Evolutionary conservation across 2,113 vertebrate species (phyloP).

Genomic region (Lepisosteus oculatus): DNA sequence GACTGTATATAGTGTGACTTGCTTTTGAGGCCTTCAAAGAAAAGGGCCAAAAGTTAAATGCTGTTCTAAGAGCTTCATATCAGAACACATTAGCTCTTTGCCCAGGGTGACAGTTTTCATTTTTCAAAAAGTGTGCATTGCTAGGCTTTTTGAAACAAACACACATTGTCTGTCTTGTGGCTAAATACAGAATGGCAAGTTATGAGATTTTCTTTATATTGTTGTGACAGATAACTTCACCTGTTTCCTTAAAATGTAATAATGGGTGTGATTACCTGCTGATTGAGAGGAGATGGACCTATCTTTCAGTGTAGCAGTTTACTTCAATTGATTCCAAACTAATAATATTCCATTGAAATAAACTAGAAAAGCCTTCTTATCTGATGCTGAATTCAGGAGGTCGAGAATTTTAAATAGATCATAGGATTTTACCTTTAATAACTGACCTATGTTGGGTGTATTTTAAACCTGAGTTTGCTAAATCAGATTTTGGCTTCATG

Average conservation of each 20-base stretch:
- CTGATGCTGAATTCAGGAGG: too few relatives aligned
- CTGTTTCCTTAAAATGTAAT: neutral
- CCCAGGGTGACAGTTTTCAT: constrained; percentile 31
- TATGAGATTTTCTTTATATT: constrained; percentile 11
- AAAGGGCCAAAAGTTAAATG: constrained; percentile 32
- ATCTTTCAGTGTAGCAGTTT: neutral
- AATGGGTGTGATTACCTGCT: neutral
- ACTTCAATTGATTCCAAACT: neutral
- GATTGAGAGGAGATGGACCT: neutral
- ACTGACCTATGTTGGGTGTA: too few relatives aligned
- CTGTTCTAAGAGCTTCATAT: constrained; percentile 15
- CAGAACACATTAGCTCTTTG: constrained; percentile 21
- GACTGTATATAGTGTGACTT: constrained; percentile 20
- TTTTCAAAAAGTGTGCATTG: constrained; percentile 15
- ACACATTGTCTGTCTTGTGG: neutral
- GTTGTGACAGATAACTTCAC: constrained; percentile 5
- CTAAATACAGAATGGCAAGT: constrained; percentile 22
- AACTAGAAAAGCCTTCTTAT: too few relatives aligned
- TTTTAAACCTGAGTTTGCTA: too few relatives aligned
- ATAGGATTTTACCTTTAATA: too few relatives aligned
- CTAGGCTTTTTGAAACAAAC: neutral
- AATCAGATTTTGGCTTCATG: too few relatives aligned
- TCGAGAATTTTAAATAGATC: too few relatives aligned
- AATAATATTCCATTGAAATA: too few relatives aligned
- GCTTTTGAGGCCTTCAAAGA: constrained; percentile 27